Conservation (phyloP, 1,140 invertebrate genomes). For the Andricus grossulariae region DNA sequence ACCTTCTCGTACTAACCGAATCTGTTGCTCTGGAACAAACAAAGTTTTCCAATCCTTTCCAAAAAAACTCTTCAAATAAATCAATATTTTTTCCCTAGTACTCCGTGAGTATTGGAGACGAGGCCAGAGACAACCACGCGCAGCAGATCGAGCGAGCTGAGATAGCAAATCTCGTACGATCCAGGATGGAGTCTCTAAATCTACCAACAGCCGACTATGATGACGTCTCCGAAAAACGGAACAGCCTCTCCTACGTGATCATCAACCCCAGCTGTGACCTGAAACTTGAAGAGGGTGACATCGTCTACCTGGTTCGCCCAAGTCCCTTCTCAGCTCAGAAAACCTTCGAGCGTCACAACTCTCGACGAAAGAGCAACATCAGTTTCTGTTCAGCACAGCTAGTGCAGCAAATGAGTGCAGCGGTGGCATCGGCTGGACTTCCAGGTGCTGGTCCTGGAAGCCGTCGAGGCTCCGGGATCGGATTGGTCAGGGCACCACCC, state of each 20-base stretch:
- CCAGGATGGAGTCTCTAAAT: conserved; percentile 94
- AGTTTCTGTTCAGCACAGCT: conserved; percentile 88
- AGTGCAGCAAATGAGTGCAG: conserved; percentile 80
- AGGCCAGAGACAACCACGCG: conserved; percentile 89
- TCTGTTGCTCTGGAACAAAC: neutral
- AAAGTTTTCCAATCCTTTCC: too few species aligned
- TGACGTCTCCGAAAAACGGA: conserved; percentile 93
- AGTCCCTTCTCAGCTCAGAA: conserved; percentile 95
- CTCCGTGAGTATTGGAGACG: conserved; percentile 87
- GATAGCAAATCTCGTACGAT: conserved; percentile 94
- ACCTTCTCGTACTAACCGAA: neutral
- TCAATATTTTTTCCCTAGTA: conserved; percentile 78
- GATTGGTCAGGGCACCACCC: conserved; percentile 83
- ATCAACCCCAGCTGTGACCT: conserved; percentile 99
- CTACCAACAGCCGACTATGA: conserved; percentile 93
- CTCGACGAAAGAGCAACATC: conserved; percentile 91
- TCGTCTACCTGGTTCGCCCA: conserved; percentile 93
- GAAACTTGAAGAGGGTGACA: conserved; percentile 96
- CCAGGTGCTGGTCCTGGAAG: conserved; percentile 76
- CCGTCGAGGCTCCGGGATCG: conserved; percentile 79
- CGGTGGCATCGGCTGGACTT: conserved; percentile 71
- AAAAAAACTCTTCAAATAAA: neutral
- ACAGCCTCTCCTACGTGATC: conserved; percentile 96
- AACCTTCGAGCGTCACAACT: conserved; percentile 94
- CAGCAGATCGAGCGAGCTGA: conserved; percentile 96